These are phyloP conservation scores for Gobio occitaniae DNA, from an alignment of 2,797 vertebrate genomes.

Conservation along the genomic window DNA sequence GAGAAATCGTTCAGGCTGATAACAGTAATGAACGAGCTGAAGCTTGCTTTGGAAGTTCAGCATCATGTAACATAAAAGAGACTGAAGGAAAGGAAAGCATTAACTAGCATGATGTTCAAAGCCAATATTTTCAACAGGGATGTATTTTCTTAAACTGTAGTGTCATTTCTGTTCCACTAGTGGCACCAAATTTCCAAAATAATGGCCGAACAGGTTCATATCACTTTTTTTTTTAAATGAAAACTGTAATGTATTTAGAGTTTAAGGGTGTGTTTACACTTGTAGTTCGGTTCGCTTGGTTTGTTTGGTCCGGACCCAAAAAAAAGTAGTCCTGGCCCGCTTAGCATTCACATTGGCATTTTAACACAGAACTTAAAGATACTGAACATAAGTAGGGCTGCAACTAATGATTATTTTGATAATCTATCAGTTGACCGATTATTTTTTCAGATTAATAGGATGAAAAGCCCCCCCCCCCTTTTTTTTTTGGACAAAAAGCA, in stretches of 20 bases:
- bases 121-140: not conserved
- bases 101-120: not conserved
- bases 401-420: too few species aligned
- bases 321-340: too few species aligned
- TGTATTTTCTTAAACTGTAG: not conserved
- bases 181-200: not conserved
- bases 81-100: not conserved
- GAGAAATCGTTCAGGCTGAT: conserved; percentile 73
- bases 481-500: too few species aligned
- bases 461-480: too few species aligned
- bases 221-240: not conserved
- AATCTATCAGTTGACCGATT: too few species aligned
- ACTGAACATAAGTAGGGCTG: too few species aligned
- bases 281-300: too few species aligned
- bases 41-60: conserved; percentile 68
- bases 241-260: not conserved
- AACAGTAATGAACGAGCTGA: conserved; percentile 76
- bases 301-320: too few species aligned
- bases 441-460: too few species aligned
- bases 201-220: not conserved
- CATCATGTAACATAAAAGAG: not conserved
- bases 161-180: not conserved
- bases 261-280: not conserved
- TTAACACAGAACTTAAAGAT: too few species aligned
- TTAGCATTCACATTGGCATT: too few species aligned